A percentile compares a stretch with the other conserved stretches of the same genome.
These are phyloP conservation scores for Pycnomerus fuliginosus DNA, from an alignment of 2,888 invertebrate species.

Conservation along the genomic window DNA sequence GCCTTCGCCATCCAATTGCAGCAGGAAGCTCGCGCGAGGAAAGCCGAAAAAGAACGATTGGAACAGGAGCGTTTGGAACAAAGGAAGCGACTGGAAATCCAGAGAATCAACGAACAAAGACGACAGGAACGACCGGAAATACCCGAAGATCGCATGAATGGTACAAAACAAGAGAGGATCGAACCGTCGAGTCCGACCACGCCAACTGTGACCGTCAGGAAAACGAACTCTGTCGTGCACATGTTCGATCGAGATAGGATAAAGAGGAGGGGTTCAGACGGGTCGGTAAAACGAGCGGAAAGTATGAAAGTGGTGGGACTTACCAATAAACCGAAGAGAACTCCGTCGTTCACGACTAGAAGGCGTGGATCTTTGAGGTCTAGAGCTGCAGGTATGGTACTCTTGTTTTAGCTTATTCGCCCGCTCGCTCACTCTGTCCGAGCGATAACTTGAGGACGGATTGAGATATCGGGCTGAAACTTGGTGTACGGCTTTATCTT, in stretches of 20 bases:
- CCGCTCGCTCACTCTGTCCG: too few relatives aligned
- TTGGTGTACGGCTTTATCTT: too few relatives aligned
- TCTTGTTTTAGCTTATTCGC: too few relatives aligned
- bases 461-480: too few relatives aligned
- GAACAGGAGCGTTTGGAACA: conserved; percentile 84
- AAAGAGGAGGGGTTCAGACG: conserved; percentile 57
- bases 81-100: conserved; percentile 83
- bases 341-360: conserved; percentile 93
- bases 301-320: conserved; percentile 78
- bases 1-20: conserved; percentile 80
- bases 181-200: conserved; percentile 23
- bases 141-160: conserved; percentile 52
- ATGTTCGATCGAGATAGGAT: conserved; percentile 60
- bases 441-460: too few relatives aligned
- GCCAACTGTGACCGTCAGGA: conserved; percentile 54
- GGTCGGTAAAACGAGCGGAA: conserved; percentile 77
- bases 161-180: conserved; percentile 27
- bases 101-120: conserved; percentile 83
- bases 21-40: conserved; percentile 74
- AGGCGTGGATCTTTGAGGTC: conserved; percentile 82
- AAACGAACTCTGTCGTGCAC: conserved; percentile 61
- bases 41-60: conserved; percentile 74
- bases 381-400: conserved; percentile 60
- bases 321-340: conserved; percentile 74
- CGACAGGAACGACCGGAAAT: conserved; percentile 66